phyloP scores from a whole-genome alignment of 2,113 vertebrate species.

The Cyanoderma ruficeps region DNA sequence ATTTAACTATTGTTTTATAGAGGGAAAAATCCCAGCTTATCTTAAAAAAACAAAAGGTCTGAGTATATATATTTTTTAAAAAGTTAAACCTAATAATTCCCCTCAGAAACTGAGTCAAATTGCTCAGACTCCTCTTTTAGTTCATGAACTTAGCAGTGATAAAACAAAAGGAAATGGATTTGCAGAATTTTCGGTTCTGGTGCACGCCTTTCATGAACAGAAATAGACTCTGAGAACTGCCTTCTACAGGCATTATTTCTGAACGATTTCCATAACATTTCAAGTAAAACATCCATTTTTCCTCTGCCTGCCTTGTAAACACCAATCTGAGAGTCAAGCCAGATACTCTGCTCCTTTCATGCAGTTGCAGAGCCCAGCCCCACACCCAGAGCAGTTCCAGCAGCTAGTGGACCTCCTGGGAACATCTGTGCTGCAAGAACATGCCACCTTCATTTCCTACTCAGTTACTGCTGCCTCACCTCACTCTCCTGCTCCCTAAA shows the following conservation, averaged over 20 bases:
- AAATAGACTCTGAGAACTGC: conserved; percentile 33
- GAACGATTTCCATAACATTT: conserved; percentile 33
- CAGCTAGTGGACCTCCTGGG: background rate
- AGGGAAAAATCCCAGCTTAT: conserved; percentile 4
- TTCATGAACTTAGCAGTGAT: background rate
- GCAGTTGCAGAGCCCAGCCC: fast-evolving
- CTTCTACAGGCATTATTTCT: conserved; percentile 42
- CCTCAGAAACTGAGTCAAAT: background rate
- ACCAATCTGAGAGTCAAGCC: conserved; percentile 27
- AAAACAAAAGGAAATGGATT: conserved; percentile 27
- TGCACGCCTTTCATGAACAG: background rate
- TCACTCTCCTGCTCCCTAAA: background rate
- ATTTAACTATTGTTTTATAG: conserved; percentile 26
- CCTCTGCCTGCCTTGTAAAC: conserved; percentile 32
- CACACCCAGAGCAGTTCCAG: background rate
- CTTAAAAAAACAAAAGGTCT: background rate
- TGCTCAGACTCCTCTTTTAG: background rate
- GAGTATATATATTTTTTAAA: background rate
- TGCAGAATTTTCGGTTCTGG: background rate
- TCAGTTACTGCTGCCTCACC: background rate
- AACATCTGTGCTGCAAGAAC: background rate
- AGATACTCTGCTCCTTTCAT: background rate
- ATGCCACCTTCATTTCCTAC: background rate
- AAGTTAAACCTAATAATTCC: background rate
- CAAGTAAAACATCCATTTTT: conserved; percentile 37